Evolutionary conservation across 2,797 vertebrate genomes (phyloP).

Genomic region (Bradypodion ventrale): DNA sequence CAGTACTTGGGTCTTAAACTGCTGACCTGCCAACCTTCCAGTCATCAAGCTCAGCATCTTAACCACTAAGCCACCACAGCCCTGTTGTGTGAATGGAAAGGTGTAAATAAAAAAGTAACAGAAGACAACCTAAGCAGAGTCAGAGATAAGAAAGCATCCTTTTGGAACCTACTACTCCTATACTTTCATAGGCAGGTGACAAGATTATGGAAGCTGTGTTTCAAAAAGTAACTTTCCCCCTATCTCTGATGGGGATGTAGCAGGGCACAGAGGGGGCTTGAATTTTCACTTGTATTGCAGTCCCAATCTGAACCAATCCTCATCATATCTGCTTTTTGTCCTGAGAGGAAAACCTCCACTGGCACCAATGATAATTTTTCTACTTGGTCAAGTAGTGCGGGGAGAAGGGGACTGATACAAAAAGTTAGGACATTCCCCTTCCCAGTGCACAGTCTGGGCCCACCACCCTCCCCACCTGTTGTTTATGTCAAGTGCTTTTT

Average conservation of each 20-base stretch:
- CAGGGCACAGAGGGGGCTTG: no score
- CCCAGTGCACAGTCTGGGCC: neutral
- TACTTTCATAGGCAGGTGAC: no score
- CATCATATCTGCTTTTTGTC: neutral
- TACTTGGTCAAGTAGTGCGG: neutral
- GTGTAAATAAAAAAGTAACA: no score
- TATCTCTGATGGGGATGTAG: no score
- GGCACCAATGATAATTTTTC: neutral
- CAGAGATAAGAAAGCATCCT: no score
- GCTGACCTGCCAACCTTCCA: no score
- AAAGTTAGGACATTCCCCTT: neutral
- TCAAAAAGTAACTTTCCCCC: neutral
- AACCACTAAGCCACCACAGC: no score
- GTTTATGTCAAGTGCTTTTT: neutral
- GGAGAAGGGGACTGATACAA: neutral
- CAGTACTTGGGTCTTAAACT: no score
- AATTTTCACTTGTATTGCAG: neutral
- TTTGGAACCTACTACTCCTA: no score
- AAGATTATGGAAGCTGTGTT: neutral
- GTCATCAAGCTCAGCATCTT: no score
- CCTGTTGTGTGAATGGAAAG: no score
- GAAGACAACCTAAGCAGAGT: no score
- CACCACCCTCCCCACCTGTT: neutral
- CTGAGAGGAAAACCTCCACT: neutral
- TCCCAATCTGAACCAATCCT: neutral